A percentile compares a stretch with the other conserved stretches of the same genome.
These are phyloP conservation scores for Melopsittacus undulatus DNA, from an alignment of 2,797 vertebrate genomes.

Conservation along the genomic window DNA sequence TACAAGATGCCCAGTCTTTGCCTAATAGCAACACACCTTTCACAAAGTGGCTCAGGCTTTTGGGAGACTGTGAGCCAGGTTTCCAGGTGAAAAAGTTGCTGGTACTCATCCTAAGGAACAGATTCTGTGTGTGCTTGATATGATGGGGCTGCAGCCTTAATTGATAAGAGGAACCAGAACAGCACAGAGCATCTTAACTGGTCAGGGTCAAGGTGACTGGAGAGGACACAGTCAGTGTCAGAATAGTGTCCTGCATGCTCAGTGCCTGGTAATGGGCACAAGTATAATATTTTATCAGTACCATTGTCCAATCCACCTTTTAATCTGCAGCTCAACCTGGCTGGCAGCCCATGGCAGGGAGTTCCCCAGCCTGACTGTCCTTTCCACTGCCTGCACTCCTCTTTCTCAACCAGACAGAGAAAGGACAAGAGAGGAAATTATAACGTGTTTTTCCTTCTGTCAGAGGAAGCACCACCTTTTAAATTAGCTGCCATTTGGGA, in stretches of 20 bases:
- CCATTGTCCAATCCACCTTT: neutral
- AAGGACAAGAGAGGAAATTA: neutral
- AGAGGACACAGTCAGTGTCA: neutral
- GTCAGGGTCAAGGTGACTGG: neutral
- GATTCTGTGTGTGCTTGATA: neutral
- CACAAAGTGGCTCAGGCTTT: neutral
- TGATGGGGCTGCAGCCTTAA: neutral
- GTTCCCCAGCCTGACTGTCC: neutral
- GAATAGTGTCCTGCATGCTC: neutral
- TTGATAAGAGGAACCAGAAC: neutral
- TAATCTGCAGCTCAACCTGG: neutral
- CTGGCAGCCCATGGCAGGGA: neutral
- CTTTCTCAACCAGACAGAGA: neutral
- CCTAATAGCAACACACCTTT: neutral
- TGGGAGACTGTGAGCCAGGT: neutral
- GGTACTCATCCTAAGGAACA: neutral
- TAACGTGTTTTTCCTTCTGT: neutral
- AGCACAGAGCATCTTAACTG: neutral
- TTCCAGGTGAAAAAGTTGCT: neutral
- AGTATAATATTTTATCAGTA: neutral
- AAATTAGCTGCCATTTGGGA: neutral
- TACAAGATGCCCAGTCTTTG: neutral
- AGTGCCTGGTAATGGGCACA: neutral
- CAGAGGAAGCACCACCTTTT: constrained; percentile 14
- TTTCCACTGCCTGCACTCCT: neutral